Conservation (phyloP, 2,113 vertebrate genomes). For the Chaetops frenatus region DNA sequence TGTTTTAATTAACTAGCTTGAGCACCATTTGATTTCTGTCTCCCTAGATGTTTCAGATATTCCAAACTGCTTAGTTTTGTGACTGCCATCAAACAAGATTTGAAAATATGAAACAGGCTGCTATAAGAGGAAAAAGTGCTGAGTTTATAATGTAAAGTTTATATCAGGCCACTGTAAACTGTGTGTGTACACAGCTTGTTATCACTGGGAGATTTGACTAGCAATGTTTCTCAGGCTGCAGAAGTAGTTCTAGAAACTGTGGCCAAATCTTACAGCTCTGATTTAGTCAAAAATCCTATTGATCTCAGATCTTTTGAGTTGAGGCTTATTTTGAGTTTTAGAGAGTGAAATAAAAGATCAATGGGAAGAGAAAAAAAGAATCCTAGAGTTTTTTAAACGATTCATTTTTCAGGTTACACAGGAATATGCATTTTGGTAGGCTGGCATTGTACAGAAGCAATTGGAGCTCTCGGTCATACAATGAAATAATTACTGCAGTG, state of each 20-base stretch:
- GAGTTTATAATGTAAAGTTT: background rate
- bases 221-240: background rate
- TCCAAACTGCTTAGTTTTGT: background rate
- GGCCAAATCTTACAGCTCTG: background rate
- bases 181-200: background rate
- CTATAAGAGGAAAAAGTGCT: background rate
- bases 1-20: constrained; percentile 61
- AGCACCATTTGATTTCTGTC: constrained; percentile 49
- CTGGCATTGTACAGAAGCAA: background rate
- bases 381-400: background rate
- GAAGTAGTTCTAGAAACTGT: background rate
- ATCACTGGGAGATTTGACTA: background rate
- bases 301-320: background rate
- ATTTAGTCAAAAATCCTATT: background rate
- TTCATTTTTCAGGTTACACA: background rate
- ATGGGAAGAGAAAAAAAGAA: background rate
- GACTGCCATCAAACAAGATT: constrained; percentile 13
- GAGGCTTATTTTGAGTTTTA: background rate
- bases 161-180: background rate
- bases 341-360: background rate
- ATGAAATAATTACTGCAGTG: background rate
- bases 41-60: constrained; percentile 25
- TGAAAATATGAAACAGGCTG: background rate
- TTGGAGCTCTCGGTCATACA: background rate
- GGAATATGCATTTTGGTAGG: background rate